These are phyloP conservation scores for Rhizomys pruinosus DNA, from an alignment of 2,113 vertebrate genomes.

Conservation along the genomic window DNA sequence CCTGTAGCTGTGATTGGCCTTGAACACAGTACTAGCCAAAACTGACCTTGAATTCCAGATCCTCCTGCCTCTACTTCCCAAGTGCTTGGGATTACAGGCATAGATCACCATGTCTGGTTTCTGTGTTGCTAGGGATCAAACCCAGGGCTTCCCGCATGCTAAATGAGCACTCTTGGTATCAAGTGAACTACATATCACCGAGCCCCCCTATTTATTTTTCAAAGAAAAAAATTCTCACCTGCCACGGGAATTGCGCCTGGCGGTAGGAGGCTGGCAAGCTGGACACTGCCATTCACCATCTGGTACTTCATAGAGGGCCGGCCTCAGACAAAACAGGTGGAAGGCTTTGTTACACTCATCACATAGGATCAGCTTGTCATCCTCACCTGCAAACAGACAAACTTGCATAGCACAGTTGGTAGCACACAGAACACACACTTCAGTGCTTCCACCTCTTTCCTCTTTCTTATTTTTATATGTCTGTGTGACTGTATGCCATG, in stretches of 20 bases:
- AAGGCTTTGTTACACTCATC: constrained; percentile 99
- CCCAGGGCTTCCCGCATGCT: background rate
- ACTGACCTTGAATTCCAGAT: background rate
- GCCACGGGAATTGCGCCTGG: constrained; percentile 92
- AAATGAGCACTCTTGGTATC: background rate
- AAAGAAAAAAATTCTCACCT: constrained; percentile 87
- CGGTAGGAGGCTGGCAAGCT: constrained; percentile 94
- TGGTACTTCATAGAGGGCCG: constrained; percentile 94
- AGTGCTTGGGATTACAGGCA: background rate
- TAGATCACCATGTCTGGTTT: background rate
- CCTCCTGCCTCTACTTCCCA: background rate
- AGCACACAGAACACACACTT: background rate
- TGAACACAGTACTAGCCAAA: background rate
- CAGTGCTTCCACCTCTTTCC: background rate
- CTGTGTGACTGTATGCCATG: background rate
- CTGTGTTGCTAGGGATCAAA: background rate
- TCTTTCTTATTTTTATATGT: background rate
- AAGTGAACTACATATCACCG: background rate
- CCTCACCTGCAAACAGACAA: constrained; percentile 90
- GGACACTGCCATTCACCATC: constrained; percentile 96
- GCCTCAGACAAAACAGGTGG: constrained; percentile 97
- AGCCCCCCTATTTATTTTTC: background rate
- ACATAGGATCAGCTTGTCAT: constrained; percentile 97
- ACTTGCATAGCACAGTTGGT: background rate
- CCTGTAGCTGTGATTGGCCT: background rate